Evolutionary conservation across 2,113 vertebrate species (phyloP), one percentile per base, ranked within the genome.

Genomic region (Sander vitreus): DNA sequence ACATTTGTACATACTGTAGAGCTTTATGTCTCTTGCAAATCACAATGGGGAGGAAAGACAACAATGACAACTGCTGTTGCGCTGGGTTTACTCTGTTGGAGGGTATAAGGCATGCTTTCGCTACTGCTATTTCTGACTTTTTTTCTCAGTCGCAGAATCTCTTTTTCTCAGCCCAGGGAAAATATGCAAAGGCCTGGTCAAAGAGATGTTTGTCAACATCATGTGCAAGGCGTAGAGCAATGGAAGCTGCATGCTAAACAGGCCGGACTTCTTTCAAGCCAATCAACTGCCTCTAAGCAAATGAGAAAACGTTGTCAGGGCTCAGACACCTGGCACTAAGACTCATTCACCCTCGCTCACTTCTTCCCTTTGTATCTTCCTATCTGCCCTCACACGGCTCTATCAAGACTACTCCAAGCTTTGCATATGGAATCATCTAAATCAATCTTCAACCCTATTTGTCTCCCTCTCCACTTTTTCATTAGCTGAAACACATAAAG

Each of bases 191-290:
- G 87, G 80, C 78, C 55, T 73, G 91, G 93, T 94, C 93, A 95
- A 95, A 94, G 93, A 84, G 93, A 94, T 93, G 94, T 92, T 95
- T 94, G 94, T 95, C 93, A 91, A 92, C 89, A 94, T 93, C 89
- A 91, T 90, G 92, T 88, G 92, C 89, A 91, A 92, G 81, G 85
- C 80, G 69, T 75, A 66, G 66, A 45, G 83, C 76, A 78, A 89
- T 72, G 86, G 81, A 83, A 23, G 89, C 89, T 93, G 94, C 92
- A 95, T 94, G 92, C 89, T 94, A 95, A 95, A 81, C 76, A 93
- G 90, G 83, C 81, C 62, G 67, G 2, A 86, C 80, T 74, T 90
- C 93, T 69, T 88, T 92, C 89, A 86, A 83, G 89, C 89, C 87
- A 83, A 91, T 93, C 88, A 85, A 85, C 72, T 58, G 88, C 47